Conservation (phyloP, 1,140 invertebrate genomes). For the Drosophila elegans region DNA sequence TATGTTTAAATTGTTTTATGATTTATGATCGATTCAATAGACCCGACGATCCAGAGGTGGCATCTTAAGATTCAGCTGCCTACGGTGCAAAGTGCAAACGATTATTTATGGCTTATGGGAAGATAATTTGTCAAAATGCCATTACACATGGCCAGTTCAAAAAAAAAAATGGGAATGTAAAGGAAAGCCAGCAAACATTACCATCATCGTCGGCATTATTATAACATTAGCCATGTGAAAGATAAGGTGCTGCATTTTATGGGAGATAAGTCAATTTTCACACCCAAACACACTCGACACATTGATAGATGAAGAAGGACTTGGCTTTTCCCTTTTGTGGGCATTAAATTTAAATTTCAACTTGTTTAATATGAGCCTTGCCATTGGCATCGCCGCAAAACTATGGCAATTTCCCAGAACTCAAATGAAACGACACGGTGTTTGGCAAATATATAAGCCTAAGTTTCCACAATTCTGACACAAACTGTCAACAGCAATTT, state of each 20-base stretch:
- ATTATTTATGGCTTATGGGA: slow-evolving; percentile 21
- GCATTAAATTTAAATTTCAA: slow-evolving; percentile 6
- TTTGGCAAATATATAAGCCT: slow-evolving; percentile 25
- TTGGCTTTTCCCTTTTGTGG: background rate
- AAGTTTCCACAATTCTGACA: slow-evolving; percentile 21
- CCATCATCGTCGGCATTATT: background rate
- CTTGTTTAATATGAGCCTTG: slow-evolving; percentile 2
- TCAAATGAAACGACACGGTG: slow-evolving; percentile 11
- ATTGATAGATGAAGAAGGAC: slow-evolving; percentile 18
- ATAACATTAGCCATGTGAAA: slow-evolving; percentile 1
- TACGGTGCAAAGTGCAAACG: slow-evolving; percentile 18
- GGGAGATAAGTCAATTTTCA: slow-evolving; percentile 25
- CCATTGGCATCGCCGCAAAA: background rate
- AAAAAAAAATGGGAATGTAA: background rate
- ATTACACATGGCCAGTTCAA: slow-evolving; percentile 4
- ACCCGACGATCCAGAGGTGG: background rate
- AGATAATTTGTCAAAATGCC: slow-evolving; percentile 27
- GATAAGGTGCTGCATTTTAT: slow-evolving; percentile 19
- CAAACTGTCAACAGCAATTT: slow-evolving; percentile 60
- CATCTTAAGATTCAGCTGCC: slow-evolving; percentile 8
- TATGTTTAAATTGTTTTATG: no score
- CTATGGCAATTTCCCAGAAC: slow-evolving; percentile 16
- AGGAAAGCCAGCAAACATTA: background rate
- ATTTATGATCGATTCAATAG: background rate
- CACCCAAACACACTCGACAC: slow-evolving; percentile 13